These are phyloP conservation scores for Mechanitis mazaeus DNA, from an alignment of 2,888 invertebrate genomes.

Conservation along the genomic window DNA sequence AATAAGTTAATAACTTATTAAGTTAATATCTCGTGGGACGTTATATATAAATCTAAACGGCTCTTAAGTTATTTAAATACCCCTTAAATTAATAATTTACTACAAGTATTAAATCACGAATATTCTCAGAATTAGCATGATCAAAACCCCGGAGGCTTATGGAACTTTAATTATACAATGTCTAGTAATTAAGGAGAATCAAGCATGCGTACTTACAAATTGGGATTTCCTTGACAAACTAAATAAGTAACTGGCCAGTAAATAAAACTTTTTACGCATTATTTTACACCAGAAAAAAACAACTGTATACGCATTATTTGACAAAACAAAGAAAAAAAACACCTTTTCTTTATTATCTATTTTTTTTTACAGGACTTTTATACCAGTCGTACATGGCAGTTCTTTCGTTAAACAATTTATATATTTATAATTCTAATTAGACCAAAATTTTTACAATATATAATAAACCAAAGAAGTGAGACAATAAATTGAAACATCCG, in stretches of 20 bases:
- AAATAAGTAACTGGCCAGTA: neutral
- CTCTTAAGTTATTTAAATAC: neutral
- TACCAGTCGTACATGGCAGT: too few species aligned
- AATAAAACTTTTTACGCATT: neutral
- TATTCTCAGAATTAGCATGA: neutral
- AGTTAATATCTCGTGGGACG: too few species aligned
- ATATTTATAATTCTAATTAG: too few species aligned
- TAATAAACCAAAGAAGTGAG: too few species aligned
- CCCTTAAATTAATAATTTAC: neutral
- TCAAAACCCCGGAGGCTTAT: conserved; percentile 1
- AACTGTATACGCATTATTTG: neutral
- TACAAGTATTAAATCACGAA: neutral
- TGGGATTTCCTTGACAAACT: neutral
- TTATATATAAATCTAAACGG: neutral
- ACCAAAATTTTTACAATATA: too few species aligned
- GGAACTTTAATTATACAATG: neutral
- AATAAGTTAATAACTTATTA: too few species aligned
- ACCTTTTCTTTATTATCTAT: neutral
- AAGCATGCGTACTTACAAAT: conserved; percentile 2
- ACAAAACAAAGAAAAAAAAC: neutral
- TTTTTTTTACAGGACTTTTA: too few species aligned
- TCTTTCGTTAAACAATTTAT: too few species aligned
- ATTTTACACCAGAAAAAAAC: too few species aligned
- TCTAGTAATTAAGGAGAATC: conserved; percentile 3
- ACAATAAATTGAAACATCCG: too few species aligned